Percentiles rank a stretch among this genome's conserved stretches.
phyloP scores from a whole-genome alignment of 2,113 vertebrate genomes.

The Parus major region DNA sequence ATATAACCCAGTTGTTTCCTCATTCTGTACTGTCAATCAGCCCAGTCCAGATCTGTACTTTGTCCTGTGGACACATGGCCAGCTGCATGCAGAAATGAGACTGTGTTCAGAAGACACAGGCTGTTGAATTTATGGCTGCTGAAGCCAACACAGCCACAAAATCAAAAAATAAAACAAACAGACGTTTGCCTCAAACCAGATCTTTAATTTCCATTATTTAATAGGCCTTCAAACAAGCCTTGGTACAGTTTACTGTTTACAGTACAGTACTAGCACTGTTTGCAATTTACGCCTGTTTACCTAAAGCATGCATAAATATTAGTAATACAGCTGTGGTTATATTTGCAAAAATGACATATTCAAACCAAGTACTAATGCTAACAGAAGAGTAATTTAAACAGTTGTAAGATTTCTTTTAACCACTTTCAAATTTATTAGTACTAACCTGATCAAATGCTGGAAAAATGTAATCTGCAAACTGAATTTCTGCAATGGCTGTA shows the following conservation, averaged over 20 bases:
- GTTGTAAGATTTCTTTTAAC: not conserved
- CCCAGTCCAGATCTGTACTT: not conserved
- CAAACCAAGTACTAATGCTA: not conserved
- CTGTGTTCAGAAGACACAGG: not conserved
- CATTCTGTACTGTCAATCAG: not conserved
- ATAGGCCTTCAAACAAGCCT: not conserved
- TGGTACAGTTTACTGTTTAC: not conserved
- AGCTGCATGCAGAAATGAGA: not conserved
- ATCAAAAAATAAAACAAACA: not conserved
- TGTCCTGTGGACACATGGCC: not conserved
- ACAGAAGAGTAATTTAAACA: not conserved
- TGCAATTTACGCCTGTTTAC: not conserved
- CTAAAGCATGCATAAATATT: constrained; percentile 8
- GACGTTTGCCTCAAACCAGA: not conserved
- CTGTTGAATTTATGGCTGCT: not conserved
- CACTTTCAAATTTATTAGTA: not conserved
- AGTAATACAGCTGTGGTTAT: not conserved
- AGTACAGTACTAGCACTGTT: not conserved
- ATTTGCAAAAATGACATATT: not conserved
- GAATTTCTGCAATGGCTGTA: constrained; percentile 97
- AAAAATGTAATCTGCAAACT: constrained; percentile 98
- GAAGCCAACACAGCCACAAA: constrained; percentile 7
- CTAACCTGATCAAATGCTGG: constrained; percentile 98
- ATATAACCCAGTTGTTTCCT: not conserved
- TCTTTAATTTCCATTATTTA: constrained; percentile 18